phyloP scores from a whole-genome alignment of 2,113 vertebrate species.

The Chloroceryle aenea region DNA sequence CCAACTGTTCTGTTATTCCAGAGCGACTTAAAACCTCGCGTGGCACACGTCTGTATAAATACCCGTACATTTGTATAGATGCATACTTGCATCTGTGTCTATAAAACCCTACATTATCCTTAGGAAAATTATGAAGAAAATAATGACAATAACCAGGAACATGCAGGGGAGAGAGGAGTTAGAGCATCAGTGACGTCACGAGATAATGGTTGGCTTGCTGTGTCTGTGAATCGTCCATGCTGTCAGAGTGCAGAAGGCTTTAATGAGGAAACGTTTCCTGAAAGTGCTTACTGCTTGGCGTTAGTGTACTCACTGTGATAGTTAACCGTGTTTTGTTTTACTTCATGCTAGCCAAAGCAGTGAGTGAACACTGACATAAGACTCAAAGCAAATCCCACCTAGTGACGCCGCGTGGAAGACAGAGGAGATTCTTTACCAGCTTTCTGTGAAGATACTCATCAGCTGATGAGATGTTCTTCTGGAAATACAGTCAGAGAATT shows the following conservation, averaged over 20 bases:
- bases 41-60: background rate
- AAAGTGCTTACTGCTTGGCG: background rate
- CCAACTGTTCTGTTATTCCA: background rate
- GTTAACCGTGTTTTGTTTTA: slow-evolving; percentile 68
- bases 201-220: accelerated
- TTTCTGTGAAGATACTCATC: background rate
- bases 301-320: background rate
- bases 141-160: background rate
- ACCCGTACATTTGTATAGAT: background rate
- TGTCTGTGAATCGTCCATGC: background rate
- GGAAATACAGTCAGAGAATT: background rate
- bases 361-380: slow-evolving; percentile 82
- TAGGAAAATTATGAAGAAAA: background rate
- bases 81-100: background rate
- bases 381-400: background rate
- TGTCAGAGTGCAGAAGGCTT: background rate
- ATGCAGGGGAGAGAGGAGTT: background rate
- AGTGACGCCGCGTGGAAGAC: background rate
- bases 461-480: background rate
- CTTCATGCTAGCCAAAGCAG: slow-evolving; percentile 87
- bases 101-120: background rate
- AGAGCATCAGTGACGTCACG: background rate
- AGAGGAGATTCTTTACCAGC: slow-evolving; percentile 10
- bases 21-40: background rate
- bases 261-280: background rate